Percentiles rank a stretch among this genome's conserved stretches.
Conservation (phyloP, 2,797 vertebrate species). For the Aplochiton taeniatus region DNA sequence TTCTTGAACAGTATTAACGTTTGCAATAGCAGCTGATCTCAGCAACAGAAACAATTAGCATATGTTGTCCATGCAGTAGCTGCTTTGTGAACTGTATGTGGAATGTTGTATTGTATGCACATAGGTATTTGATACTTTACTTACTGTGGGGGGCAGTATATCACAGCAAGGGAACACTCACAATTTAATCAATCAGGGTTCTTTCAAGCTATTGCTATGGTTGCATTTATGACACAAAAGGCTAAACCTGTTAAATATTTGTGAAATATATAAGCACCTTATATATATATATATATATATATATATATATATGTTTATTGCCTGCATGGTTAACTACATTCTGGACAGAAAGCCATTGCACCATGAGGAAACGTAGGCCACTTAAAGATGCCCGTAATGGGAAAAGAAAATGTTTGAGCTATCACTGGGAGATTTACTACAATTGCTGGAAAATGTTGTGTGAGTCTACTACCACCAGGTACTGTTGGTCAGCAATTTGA, state of each 20-base stretch:
- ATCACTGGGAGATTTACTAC: conserved; percentile 50
- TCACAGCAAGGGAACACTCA: conserved; percentile 28
- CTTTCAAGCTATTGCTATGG: too few relatives aligned
- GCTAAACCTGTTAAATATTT: too few relatives aligned
- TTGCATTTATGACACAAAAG: too few relatives aligned
- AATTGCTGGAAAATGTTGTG: conserved; percentile 54
- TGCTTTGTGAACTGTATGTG: background rate
- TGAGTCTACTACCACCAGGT: conserved; percentile 52
- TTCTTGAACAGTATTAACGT: too few relatives aligned
- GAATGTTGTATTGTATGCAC: background rate
- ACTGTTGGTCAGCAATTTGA: conserved; percentile 62
- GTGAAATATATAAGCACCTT: too few relatives aligned
- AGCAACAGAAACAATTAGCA: too few relatives aligned
- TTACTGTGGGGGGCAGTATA: conserved; percentile 62
- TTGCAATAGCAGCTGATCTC: too few relatives aligned
- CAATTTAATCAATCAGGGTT: too few relatives aligned
- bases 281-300: too few relatives aligned
- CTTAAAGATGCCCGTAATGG: conserved; percentile 52
- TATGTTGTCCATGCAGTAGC: background rate
- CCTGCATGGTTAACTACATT: conserved; percentile 16
- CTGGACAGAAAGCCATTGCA: conserved; percentile 23
- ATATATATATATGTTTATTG: too few relatives aligned
- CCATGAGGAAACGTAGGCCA: conserved; percentile 47
- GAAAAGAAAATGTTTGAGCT: conserved; percentile 47
- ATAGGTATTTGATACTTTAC: background rate